Evolutionary conservation across 1,140 invertebrate genomes (phyloP), one percentile per base, ranked within the genome.

Genomic region (Tetragonula clypearis): DNA sequence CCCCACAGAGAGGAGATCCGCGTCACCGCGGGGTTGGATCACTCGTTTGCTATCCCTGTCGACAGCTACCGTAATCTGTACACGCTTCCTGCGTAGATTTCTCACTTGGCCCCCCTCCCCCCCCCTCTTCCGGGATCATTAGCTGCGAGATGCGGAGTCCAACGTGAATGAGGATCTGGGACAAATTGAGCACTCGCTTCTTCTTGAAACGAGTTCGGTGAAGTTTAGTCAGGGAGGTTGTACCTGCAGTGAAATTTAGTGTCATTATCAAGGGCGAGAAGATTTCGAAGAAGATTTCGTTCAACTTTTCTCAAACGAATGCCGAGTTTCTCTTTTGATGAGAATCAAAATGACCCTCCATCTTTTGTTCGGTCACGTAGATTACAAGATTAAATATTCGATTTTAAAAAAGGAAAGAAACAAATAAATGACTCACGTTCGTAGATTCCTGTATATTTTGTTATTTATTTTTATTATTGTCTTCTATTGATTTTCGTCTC

Each of bases 51-150:
- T 83, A 62, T 68, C 85, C 85, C 88, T 90, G 88, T 90, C 88
- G 76, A 90, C 88, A 90, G 82, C 83, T 80, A 89, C 77, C 41
- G 71, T 90, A 72, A 90, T 90, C 82, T 79, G 87, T 85, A 88
- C 73, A 21, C 35, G 72, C 56, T 87, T 87, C 60, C 78, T 26
- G 49, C 30, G 5, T 30, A 17, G 49, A n/a, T 21, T 69, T 69
- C 68, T 35, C 30, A 53, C 26, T n/a, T 35, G 9, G 26, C 41
- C 41, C 41, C 9, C 11, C 56, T 49, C 53, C 53, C 9, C 11
- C 56, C 56, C 53, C 53, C 53, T 66, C n/a, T 69, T 19, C 17
- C 55, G 53, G 41, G 3, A 6, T 19, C 71, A 49, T 81, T 58
- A 82, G 53, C 72, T 82, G 79, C 30, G 6, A 55, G n/a, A 56